A percentile compares a stretch with the other conserved stretches of the same genome.
These are phyloP conservation scores for Dasyurus viverrinus DNA, from an alignment of 2,113 vertebrate genomes.

Conservation along the genomic window DNA sequence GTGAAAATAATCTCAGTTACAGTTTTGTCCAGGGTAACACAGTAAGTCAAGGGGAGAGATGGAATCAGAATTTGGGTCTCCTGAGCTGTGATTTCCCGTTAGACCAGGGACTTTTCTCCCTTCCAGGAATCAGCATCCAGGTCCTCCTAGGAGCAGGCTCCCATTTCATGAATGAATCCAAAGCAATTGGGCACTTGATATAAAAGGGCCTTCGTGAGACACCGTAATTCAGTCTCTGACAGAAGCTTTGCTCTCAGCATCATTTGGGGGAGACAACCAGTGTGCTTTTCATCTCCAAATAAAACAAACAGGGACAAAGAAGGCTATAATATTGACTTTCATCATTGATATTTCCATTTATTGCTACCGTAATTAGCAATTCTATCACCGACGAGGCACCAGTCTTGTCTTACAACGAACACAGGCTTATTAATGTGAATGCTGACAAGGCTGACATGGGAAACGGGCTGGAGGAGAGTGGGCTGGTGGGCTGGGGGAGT, in stretches of 20 bases:
- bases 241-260: slow-evolving; percentile 44
- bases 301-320: slow-evolving; percentile 81
- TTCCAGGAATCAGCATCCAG: background rate
- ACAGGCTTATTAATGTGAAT: slow-evolving; percentile 62
- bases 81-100: background rate
- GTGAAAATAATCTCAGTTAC: background rate
- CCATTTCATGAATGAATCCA: background rate
- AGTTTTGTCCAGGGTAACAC: background rate
- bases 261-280: slow-evolving; percentile 71
- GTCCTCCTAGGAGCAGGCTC: background rate
- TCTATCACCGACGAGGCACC: slow-evolving; percentile 63
- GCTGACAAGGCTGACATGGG: slow-evolving; percentile 16
- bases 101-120: background rate
- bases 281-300: slow-evolving; percentile 81
- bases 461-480: background rate
- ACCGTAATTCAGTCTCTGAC: background rate
- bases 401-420: background rate
- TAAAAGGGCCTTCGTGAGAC: background rate
- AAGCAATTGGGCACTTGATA: background rate
- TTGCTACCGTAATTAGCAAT: slow-evolving; percentile 81
- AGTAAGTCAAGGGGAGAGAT: background rate
- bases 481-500: background rate
- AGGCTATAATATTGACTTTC: slow-evolving; percentile 80
- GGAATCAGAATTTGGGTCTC: background rate
- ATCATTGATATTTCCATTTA: slow-evolving; percentile 81